Evolutionary conservation across 2,888 invertebrate genomes (phyloP), one percentile per base, ranked within the genome.

Genomic region (Dicyrtoma fusca): DNA sequence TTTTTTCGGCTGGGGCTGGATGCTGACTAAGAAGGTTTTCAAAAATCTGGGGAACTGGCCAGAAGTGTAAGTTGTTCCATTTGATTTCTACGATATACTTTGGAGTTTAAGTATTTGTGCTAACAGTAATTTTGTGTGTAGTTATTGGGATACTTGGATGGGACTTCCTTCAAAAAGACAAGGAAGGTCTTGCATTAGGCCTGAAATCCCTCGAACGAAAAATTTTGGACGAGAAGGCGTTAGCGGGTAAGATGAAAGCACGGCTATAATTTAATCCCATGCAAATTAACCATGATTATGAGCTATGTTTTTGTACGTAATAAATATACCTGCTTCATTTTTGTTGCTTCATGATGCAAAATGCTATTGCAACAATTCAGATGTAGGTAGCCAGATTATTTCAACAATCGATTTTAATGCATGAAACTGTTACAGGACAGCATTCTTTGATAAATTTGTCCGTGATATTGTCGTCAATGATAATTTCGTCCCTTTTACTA

Each of bases 1-100:
- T 5, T 71, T 71, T 44, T 62, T 62, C 42, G 71, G 71, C 45
- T 62, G 61, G 61, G 71, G 71, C n/a, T 71, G 71, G 71, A 71
- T 71, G 71, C 26, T 65, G 2, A 57, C 57, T 14, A 55, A 47
- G 26, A 47, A 49, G 17, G 45, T 65, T 44, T 71, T 51, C 13
- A 25, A 45, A 17, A 11, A n/a, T 13, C 17, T 71, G 42, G 71
- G 51, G 1, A 19, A 2, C 10, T 71, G 71, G 71, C 71, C 71
- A 49, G 23, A 64, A 13, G 55, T 42, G 71, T 71, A 47, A 65
- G 59, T 25, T n/a, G 19, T n/a, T n/a, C 49, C 11, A 19, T 44
- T 44, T 59, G n/a, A n/a, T n/a, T n/a, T n/a, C n/a, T n/a, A n/a
- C n/a, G n/a, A n/a, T n/a, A n/a, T n/a, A n/a, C n/a, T n/a, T n/a